These are phyloP conservation scores for Lathronympha strigana DNA, from an alignment of 2,888 invertebrate genomes.

Conservation along the genomic window DNA sequence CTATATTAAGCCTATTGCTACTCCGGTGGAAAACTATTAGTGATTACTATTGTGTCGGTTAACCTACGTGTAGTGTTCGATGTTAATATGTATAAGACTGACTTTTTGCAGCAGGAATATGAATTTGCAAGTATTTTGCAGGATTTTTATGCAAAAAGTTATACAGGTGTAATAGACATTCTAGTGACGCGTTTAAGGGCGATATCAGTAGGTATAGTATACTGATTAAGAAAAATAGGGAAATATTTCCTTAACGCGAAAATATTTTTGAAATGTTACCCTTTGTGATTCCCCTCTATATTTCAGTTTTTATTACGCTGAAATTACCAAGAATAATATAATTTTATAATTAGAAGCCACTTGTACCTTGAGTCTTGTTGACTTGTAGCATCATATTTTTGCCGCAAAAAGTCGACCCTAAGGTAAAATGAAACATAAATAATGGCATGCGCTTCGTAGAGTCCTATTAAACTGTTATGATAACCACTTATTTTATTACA, in stretches of 20 bases:
- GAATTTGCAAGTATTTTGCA: not conserved
- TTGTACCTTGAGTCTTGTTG: too few relatives aligned
- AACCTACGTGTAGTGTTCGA: constrained; percentile 60
- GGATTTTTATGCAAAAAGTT: too few relatives aligned
- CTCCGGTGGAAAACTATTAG: constrained; percentile 71
- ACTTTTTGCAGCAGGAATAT: not conserved
- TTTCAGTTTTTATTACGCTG: too few relatives aligned
- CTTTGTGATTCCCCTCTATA: too few relatives aligned
- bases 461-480: constrained; percentile 38
- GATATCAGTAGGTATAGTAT: too few relatives aligned
- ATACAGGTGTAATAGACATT: too few relatives aligned
- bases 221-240: too few relatives aligned
- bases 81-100: constrained; percentile 29
- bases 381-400: not conserved
- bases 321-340: too few relatives aligned
- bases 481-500: not conserved
- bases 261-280: too few relatives aligned
- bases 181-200: too few relatives aligned
- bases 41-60: constrained; percentile 65
- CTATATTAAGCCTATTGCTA: constrained; percentile 57
- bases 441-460: constrained; percentile 46
- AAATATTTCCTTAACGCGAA: too few relatives aligned
- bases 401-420: not conserved
- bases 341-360: too few relatives aligned
- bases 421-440: constrained; percentile 40